Base-by-base conservation (phyloP, 2,888 invertebrate genomes). In the Drosophila mettleri region DNA sequence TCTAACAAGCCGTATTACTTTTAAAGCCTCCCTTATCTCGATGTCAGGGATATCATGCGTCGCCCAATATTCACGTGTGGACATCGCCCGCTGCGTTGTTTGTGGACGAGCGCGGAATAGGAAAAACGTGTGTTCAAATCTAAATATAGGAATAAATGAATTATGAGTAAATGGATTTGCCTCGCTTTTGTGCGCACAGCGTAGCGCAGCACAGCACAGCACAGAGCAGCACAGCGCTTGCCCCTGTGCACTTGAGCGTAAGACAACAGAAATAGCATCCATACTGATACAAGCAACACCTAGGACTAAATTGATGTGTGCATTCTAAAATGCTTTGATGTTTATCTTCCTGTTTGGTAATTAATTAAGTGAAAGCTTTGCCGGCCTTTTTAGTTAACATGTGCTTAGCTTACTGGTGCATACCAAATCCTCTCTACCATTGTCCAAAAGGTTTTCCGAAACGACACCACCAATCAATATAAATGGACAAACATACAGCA, bases 141-240 rank as follows among this genome's bases (percentile, higher is more conserved):
- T 81, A 85, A 80, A 80, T 78, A 67, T 80, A 75, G 76, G 70
- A 82, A 80, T 85, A 88, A 90, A 90, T 89, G 90, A 90, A 90
- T 87, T 89, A 89, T 90, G 78, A 85, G 78, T 88, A 90, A 90
- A 82, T 69, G 78, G 84, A 90, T 89, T 90, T 81, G 80, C 80
- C 86, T 82, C 80, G 78, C 82, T 84, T 59, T 75, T 58, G 69
- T 88, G 86, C 86, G 83, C 75, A 51, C 68, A 63, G n/a, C n/a
- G n/a, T n/a, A n/a, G n/a, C n/a, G n/a, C n/a, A n/a, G n/a, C n/a
- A n/a, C n/a, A n/a, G n/a, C n/a, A n/a, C n/a, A n/a, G n/a, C n/a
- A n/a, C n/a, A n/a, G n/a, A 68, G 73, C 72, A 52, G n/a, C 33
- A 48, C 52, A 45, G 9, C 33, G 33, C 34, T 54, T 52, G 29